These are phyloP conservation scores for Eupithecia centaureata DNA, from an alignment of 2,888 invertebrate species.

Conservation along the genomic window DNA sequence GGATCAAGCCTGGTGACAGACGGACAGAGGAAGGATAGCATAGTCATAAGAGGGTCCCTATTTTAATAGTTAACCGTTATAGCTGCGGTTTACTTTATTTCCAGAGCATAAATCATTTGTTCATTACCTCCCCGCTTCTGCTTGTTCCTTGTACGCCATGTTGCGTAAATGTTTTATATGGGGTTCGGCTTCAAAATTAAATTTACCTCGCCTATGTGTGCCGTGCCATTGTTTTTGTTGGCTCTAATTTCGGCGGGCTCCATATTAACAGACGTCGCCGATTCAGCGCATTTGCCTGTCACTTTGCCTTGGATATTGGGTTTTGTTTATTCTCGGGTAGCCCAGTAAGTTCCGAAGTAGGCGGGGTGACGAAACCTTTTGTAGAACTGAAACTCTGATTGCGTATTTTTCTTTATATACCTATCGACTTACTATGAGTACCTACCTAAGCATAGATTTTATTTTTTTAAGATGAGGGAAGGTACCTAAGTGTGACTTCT, in stretches of 20 bases:
- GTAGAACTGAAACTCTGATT: background rate
- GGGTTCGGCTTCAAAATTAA: constrained; percentile 69
- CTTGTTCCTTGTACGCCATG: constrained; percentile 28
- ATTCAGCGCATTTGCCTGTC: constrained; percentile 23
- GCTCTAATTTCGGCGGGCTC: constrained; percentile 46
- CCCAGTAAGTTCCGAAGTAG: background rate
- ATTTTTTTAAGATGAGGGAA: background rate
- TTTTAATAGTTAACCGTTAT: too few species aligned
- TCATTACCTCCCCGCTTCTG: constrained; percentile 15
- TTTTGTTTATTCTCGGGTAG: constrained; percentile 13
- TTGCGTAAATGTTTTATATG: constrained; percentile 66
- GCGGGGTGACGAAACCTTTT: background rate
- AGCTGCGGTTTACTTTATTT: too few species aligned
- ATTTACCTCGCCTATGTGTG: constrained; percentile 59
- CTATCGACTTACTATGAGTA: background rate
- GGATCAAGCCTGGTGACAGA: too few species aligned
- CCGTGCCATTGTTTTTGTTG: constrained; percentile 63
- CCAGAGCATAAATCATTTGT: background rate
- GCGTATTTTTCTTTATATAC: background rate
- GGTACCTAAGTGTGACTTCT: background rate
- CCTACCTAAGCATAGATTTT: too few species aligned
- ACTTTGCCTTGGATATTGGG: constrained; percentile 1
- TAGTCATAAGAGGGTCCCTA: too few species aligned
- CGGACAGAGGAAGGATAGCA: too few species aligned
- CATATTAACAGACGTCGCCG: constrained; percentile 25